Conservation (phyloP, 2,888 invertebrate genomes). For the Apotomis turbidana region DNA sequence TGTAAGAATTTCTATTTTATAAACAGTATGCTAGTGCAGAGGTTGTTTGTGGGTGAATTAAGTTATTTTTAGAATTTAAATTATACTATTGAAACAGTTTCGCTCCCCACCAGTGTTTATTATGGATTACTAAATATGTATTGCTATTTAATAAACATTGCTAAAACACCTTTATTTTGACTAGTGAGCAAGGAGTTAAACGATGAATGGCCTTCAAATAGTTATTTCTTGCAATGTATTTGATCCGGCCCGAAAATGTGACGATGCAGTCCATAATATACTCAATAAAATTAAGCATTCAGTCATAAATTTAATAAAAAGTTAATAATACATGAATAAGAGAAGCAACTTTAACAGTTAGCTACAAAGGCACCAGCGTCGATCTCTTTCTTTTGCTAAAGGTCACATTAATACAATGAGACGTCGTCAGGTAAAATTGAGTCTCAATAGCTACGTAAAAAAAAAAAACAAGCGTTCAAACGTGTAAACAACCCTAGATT, state of each 20-base stretch:
- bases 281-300: neutral
- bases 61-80: neutral
- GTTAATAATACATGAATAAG: neutral
- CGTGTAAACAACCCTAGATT: constrained; percentile 47
- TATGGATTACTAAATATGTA: neutral
- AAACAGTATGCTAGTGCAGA: too few species aligned
- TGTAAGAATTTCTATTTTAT: neutral
- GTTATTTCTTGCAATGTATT: neutral
- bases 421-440: constrained; percentile 28
- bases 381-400: constrained; percentile 6
- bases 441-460: constrained; percentile 27
- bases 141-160: neutral
- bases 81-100: neutral
- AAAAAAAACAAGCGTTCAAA: constrained; percentile 47
- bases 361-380: neutral
- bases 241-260: neutral
- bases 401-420: constrained; percentile 13
- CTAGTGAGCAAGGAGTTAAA: neutral
- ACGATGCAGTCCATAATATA: neutral
- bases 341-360: neutral
- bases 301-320: constrained; percentile 4
- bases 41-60: too few species aligned
- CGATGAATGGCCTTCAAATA: neutral
- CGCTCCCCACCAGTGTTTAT: too few species aligned
- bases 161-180: neutral